phyloP scores from a whole-genome alignment of 1,140 invertebrate species.

The Brachionus manjavacas region DNA sequence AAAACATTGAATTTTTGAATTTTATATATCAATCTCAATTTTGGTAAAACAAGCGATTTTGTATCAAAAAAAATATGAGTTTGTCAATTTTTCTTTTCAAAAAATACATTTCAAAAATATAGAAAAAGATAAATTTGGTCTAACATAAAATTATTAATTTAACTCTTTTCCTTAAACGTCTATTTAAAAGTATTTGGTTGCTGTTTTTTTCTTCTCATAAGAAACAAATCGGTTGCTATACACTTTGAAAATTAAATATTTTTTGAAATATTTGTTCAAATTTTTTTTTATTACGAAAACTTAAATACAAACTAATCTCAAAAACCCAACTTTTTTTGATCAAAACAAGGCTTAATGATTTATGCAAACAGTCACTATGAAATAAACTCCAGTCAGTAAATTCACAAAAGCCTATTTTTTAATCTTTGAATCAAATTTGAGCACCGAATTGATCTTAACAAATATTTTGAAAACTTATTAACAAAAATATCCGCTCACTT shows the following conservation, averaged over 20 bases:
- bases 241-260: conserved; percentile 19
- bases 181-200: neutral
- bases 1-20: no score
- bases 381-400: neutral
- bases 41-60: no score
- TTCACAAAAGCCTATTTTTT: neutral
- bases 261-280: neutral
- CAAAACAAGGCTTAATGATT: neutral
- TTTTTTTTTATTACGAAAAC: neutral
- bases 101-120: neutral
- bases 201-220: neutral
- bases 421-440: conserved; percentile 2
- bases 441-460: neutral
- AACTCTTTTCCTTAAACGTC: neutral
- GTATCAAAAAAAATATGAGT: no score
- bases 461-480: conserved; percentile 37
- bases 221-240: conserved; percentile 18
- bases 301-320: neutral
- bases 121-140: no score
- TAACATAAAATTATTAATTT: no score
- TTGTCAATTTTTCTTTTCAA: no score
- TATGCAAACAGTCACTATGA: neutral
- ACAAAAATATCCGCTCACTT: neutral
- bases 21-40: no score
- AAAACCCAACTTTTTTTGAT: neutral